phyloP scores from a whole-genome alignment of 2,113 vertebrate genomes.

The Athene noctua region DNA sequence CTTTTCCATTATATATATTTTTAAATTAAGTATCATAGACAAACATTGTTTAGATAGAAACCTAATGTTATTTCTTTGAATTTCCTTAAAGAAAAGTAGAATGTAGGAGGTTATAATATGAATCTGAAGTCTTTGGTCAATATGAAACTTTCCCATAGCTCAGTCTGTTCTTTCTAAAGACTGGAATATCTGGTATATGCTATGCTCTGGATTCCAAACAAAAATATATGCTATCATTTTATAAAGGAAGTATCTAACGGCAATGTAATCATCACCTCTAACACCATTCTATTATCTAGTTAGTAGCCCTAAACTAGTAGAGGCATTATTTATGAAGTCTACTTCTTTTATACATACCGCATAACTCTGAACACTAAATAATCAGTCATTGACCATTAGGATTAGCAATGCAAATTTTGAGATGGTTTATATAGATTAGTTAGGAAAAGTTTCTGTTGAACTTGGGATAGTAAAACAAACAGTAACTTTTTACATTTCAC shows the following conservation, averaged over 20 bases:
- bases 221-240: background rate
- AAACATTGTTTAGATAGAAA: constrained; percentile 9
- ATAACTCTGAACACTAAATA: background rate
- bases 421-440: background rate
- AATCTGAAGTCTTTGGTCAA: background rate
- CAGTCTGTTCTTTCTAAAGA: background rate
- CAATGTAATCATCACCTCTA: background rate
- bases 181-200: background rate
- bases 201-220: background rate
- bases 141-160: background rate
- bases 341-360: background rate
- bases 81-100: background rate
- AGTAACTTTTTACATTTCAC: background rate
- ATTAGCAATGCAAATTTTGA: background rate
- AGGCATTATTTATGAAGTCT: background rate
- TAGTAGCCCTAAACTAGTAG: background rate
- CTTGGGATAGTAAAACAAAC: background rate
- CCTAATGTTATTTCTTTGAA: background rate
- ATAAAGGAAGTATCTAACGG: background rate
- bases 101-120: background rate
- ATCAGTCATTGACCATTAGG: background rate
- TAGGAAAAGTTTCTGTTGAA: background rate
- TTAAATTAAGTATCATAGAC: background rate
- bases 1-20: constrained; percentile 3
- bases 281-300: fast-evolving